Evolutionary conservation across 2,888 invertebrate species (phyloP).

Genomic region (Cheilosia impressa): DNA sequence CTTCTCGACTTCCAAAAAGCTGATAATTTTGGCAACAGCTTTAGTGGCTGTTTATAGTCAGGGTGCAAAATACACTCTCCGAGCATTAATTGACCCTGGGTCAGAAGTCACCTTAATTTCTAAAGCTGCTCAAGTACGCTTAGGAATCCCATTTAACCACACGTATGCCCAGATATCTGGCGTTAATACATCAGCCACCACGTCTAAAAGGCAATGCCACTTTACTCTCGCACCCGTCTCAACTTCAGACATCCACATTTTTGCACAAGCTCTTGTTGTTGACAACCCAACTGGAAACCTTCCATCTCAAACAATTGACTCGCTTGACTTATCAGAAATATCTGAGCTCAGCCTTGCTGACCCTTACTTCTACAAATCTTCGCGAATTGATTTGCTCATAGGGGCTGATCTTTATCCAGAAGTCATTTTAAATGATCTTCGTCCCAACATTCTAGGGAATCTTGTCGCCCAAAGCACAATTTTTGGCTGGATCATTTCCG

Average conservation of each 20-base stretch:
- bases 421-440: background rate
- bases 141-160: background rate
- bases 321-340: background rate
- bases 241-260: background rate
- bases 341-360: slow-evolving; percentile 23
- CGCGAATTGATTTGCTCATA: slow-evolving; percentile 20
- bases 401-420: slow-evolving; percentile 22
- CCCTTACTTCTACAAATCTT: slow-evolving; percentile 10
- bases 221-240: background rate
- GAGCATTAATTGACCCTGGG: slow-evolving; percentile 27
- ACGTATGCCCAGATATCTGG: slow-evolving; percentile 13
- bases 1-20: background rate
- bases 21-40: slow-evolving; percentile 9
- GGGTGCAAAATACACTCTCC: background rate
- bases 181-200: slow-evolving; percentile 9
- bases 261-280: slow-evolving; percentile 21
- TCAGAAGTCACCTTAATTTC: slow-evolving; percentile 29
- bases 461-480: slow-evolving; percentile 6
- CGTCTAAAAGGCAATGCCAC: background rate
- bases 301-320: slow-evolving; percentile 6
- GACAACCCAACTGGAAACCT: slow-evolving; percentile 27
- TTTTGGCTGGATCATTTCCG: slow-evolving; percentile 19
- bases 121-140: slow-evolving; percentile 1
- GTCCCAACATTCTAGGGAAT: background rate
- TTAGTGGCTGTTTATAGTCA: slow-evolving; percentile 6